Base-by-base conservation (phyloP, 1,140 invertebrate species). In the Bombus pyrosoma region DNA sequence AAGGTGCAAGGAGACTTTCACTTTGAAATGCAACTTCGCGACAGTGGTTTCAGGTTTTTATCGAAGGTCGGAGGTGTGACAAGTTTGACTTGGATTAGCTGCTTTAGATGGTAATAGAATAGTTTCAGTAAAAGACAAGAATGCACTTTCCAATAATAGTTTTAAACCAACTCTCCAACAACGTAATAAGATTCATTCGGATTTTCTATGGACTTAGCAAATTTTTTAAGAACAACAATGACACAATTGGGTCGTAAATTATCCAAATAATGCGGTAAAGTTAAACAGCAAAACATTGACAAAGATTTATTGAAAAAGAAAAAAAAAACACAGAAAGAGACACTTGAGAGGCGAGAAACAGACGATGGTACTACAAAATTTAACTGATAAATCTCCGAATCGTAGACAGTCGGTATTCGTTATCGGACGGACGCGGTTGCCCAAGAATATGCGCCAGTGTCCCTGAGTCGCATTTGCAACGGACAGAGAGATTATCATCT, bases 401-500 rank as follows among this genome's bases (percentile, higher is more conserved):
- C 41, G 41, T 9, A 39, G 41, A 39, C 34, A 47, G 5, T 37
- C 10, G 66, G 15, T 9, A 25, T 76, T 37, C 22, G 59, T 73
- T 82, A 82, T 82, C 72, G 18, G 41, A 12, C 39, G 12, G 10
- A n/a, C n/a, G 13, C 32, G 28, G 43, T 76, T 76, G 41, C 34
- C 34, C 25, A 68, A 83, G 62, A 69, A 78, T 53, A 43, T 28
- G n/a, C 28, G n/a, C n/a, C 18, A 13, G 5, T 41, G n/a, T 41
- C 53, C 22, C 68, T 39, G 53, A 62, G 39, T 43, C 69, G 53
- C 80, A 43, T 73, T 47, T 75, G 80, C 47, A 62, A 75, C 39
- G 37, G 10, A 15, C 41, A 25, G 25, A 71, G 37, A 47, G 18
- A 73, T 86, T 78, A 74, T 77, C 76, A 73, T 77, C 81, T 64